phyloP scores from a whole-genome alignment of 2,113 vertebrate species.

The Mellivora capensis region DNA sequence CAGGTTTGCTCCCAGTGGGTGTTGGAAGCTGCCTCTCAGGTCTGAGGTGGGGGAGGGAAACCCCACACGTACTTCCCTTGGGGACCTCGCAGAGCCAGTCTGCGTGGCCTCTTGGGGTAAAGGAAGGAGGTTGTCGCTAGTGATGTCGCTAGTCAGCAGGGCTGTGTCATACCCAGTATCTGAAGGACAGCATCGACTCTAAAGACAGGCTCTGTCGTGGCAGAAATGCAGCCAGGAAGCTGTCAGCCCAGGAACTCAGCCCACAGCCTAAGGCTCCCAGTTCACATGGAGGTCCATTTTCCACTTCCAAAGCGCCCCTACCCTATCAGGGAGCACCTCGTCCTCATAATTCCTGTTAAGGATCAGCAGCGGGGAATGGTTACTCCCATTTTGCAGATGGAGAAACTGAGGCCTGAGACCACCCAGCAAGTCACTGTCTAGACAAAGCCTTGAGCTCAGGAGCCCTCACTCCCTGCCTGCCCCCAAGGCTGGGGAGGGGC shows the following conservation, averaged over 20 bases:
- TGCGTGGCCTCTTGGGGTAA: not conserved
- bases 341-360: not conserved
- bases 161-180: not conserved
- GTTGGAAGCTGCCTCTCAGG: not conserved
- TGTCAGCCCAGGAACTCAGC: not conserved
- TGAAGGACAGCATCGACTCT: rapidly evolving
- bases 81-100: not conserved
- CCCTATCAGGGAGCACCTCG: not conserved
- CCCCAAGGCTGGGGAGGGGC: not conserved
- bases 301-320: not conserved
- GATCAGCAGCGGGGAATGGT: not conserved
- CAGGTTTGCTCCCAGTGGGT: too few species aligned
- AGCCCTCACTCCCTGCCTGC: not conserved
- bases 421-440: not conserved
- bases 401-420: not conserved
- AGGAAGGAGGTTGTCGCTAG: not conserved
- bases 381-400: not conserved
- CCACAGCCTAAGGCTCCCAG: not conserved
- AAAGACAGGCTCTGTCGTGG: not conserved
- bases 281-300: not conserved
- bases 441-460: not conserved
- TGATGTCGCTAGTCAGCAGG: not conserved
- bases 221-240: not conserved
- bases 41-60: not conserved
- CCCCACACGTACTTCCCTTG: too few species aligned